Conservation (phyloP, 2,797 vertebrate species). For the Manis pentadactyla region DNA sequence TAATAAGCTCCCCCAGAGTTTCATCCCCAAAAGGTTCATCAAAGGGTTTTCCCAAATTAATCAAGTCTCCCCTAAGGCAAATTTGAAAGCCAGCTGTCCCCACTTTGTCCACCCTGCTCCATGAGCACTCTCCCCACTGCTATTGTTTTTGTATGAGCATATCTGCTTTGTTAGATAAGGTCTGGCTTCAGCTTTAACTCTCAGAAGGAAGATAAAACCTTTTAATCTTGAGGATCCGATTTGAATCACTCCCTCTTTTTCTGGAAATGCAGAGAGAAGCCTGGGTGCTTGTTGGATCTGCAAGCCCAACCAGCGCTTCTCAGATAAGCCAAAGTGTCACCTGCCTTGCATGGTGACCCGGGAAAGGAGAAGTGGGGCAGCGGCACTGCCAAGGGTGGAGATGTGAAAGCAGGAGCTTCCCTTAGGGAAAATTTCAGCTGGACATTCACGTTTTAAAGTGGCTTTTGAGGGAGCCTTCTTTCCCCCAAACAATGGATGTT, state of each 20-base stretch:
- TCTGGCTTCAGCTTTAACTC: conserved; percentile 10
- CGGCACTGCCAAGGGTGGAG: background rate
- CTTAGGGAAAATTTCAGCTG: background rate
- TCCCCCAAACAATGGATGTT: background rate
- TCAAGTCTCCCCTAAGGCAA: background rate
- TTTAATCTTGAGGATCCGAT: background rate
- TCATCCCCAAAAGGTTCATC: background rate
- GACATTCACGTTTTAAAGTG: background rate
- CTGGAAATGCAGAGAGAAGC: background rate
- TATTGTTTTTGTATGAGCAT: background rate
- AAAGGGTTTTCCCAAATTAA: conserved; percentile 9
- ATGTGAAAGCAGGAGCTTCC: background rate
- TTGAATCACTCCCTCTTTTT: conserved; percentile 13
- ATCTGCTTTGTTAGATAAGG: conserved; percentile 31
- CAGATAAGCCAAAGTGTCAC: background rate
- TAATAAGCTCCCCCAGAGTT: background rate
- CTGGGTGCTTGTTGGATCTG: background rate
- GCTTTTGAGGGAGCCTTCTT: background rate
- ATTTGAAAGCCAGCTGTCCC: background rate
- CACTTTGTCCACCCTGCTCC: background rate
- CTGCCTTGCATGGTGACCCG: background rate
- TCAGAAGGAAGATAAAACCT: conserved; percentile 43
- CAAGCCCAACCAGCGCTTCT: background rate
- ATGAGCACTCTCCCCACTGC: background rate
- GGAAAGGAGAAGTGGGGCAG: background rate